phyloP scores from a whole-genome alignment of 2,888 invertebrate species.

The Mactromeris polynyma region DNA sequence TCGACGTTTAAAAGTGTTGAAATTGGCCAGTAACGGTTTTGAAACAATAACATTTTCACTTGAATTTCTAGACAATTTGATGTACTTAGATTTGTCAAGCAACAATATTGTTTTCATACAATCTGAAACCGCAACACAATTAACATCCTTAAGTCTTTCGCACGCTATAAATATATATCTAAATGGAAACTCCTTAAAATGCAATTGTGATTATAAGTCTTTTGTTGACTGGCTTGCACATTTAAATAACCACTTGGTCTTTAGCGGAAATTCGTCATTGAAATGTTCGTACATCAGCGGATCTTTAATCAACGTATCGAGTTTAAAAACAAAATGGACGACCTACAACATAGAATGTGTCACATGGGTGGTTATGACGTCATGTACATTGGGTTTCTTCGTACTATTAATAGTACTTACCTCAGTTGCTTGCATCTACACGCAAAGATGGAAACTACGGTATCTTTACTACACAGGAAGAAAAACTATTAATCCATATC shows the following conservation, averaged over 20 bases:
- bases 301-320: not conserved
- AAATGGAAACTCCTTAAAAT: not conserved
- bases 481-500: not conserved
- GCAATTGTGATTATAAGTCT: not conserved
- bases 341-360: not conserved
- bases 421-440: not conserved
- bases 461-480: slow-evolving; percentile 8
- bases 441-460: not conserved
- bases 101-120: slow-evolving; percentile 31
- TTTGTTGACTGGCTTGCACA: slow-evolving; percentile 24
- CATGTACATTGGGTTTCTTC: not conserved
- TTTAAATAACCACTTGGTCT: not conserved
- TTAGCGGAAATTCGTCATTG: not conserved
- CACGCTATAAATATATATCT: not conserved
- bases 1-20: slow-evolving; percentile 8
- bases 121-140: not conserved
- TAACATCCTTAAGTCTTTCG: not conserved
- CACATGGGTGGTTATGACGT: not conserved
- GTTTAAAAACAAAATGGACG: not conserved
- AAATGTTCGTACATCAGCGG: not conserved
- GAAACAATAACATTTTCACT: slow-evolving; percentile 17
- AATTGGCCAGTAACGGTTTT: slow-evolving; percentile 25
- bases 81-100: slow-evolving; percentile 33
- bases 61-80: not conserved
- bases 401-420: not conserved